These are phyloP conservation scores for Gobio gobio DNA, from an alignment of 2,113 vertebrate species.

Conservation along the genomic window DNA sequence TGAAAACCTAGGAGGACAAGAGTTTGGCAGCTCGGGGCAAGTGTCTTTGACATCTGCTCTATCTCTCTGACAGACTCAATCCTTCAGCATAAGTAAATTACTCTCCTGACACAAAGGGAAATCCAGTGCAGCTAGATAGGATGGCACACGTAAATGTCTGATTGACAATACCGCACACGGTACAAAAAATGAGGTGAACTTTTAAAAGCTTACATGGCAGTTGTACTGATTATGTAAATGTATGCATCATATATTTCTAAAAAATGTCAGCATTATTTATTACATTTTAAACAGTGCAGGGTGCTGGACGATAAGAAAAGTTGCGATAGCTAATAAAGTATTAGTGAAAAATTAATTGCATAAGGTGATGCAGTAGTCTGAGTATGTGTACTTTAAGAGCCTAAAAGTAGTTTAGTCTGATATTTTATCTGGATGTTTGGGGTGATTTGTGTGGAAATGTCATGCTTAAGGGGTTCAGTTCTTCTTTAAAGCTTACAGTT, in stretches of 20 bases:
- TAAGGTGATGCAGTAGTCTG: not conserved
- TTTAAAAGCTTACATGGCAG: not conserved
- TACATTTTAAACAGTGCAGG: not conserved
- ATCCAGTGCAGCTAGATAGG: not conserved
- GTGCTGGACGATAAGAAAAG: not conserved
- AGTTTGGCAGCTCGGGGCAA: slow-evolving; percentile 18
- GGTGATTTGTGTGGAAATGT: not conserved
- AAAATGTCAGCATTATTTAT: no score
- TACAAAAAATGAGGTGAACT: not conserved
- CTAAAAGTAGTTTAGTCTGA: not conserved
- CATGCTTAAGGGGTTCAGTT: not conserved
- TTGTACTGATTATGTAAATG: not conserved
- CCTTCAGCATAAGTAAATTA: not conserved
- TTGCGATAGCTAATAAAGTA: not conserved
- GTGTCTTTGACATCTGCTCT: slow-evolving; percentile 34
- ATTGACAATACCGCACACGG: not conserved
- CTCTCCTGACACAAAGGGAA: not conserved
- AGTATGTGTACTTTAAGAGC: not conserved
- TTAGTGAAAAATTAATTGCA: not conserved
- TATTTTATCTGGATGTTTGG: not conserved
- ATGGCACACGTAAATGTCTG: not conserved
- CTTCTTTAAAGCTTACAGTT: no score
- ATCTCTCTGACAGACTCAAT: slow-evolving; percentile 3
- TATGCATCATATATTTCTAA: no score
- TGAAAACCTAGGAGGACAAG: slow-evolving; percentile 17